Conservation (phyloP, 2,797 vertebrate species). For the Rhabdophis nuchalis region DNA sequence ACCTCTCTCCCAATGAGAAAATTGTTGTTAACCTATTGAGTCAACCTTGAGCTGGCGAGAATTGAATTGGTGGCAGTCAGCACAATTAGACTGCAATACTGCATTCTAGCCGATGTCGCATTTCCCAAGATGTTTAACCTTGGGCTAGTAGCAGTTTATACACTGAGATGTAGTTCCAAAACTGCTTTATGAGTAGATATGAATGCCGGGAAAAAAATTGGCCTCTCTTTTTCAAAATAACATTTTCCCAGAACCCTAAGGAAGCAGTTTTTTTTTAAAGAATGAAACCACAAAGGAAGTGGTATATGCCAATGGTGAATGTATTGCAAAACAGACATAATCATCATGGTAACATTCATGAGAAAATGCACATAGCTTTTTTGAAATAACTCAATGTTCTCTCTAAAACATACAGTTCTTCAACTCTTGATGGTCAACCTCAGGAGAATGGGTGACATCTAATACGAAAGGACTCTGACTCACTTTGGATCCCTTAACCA, state of each 20-base stretch:
- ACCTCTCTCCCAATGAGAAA: neutral
- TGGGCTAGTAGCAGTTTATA: neutral
- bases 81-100: neutral
- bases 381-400: constrained; percentile 10
- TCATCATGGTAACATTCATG: neutral
- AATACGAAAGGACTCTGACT: constrained; percentile 35
- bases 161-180: neutral
- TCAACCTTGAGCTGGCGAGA: neutral
- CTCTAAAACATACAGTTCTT: neutral
- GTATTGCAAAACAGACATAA: accelerated
- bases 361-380: neutral
- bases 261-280: neutral
- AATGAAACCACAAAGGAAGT: constrained; percentile 8
- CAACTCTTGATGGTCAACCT: constrained; percentile 25
- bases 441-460: neutral
- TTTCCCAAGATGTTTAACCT: neutral
- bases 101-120: neutral
- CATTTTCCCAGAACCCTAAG: neutral
- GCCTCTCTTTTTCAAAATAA: neutral
- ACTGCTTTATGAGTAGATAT: neutral
- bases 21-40: neutral
- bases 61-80: neutral
- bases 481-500: constrained; percentile 3
- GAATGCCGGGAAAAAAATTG: neutral
- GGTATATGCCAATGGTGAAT: neutral